Evolutionary conservation across 35 echinoderm and acorn worm genomes (phyloP), one percentile per base, ranked within the genome.

Genomic region (Acanthaster planci): DNA sequence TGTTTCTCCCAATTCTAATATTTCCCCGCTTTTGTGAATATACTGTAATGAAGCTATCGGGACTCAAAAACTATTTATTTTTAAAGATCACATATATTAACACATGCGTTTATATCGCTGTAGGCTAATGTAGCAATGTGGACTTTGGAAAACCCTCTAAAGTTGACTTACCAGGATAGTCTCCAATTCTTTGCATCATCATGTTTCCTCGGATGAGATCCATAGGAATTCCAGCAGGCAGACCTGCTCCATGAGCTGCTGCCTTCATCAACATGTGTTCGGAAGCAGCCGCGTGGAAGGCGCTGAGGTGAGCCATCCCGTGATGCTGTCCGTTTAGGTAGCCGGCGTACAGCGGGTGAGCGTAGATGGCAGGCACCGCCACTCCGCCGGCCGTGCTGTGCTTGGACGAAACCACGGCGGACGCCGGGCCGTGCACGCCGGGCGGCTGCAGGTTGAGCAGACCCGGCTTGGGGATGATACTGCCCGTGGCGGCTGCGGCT

Each of bases 271-370:
- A 82, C 77, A 21, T 92, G 78, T 67, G 84, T 51, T 79, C 93
- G 1, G 93, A 89, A 15, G 93, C 93, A 5, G 93, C 93, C 29
- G 86, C 91, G 38, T 87, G 79, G 40, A 95, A 95, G 19, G 93
- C 93, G 40, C 93, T 95, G 9, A 95, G 72, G 55, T 95, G 88
- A 14, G 79, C 76, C 18, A 76, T 47, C 38, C 79, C 79, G 6
- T 85, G 93, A 39, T 95, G 93, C 26, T 95, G 93, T 31, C 93
- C 93, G 18, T 84, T 84, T 38, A 95, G 80, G 10, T 90, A 77
- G 8, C 93, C 89, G 47, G 93, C 93, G 57, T 95, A 95, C 47
- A 95, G 53, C 1, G 93, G 93, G 76, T 95, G 93, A 23, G 93
- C 84, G 56, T 95, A 95, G 78, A 95, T 80, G 35, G 93, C 93